Evolutionary conservation across 2,888 invertebrate genomes (phyloP), one percentile per base, ranked within the genome.

Genomic region (Steromphala cineraria): DNA sequence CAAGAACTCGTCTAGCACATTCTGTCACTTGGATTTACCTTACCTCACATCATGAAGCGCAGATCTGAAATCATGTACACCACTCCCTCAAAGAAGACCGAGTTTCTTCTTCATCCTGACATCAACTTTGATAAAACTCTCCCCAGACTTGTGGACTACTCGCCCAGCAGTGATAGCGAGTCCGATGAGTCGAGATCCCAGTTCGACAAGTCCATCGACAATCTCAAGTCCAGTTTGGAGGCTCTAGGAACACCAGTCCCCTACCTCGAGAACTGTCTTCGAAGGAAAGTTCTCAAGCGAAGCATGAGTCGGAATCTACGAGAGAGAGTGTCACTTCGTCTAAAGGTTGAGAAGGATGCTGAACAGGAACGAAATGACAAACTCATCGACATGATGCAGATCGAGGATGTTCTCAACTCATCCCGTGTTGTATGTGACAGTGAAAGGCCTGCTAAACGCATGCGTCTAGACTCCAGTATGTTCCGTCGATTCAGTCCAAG

Each of bases 11-110:
- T 56, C 56, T 56, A 56, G 56, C 56, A 56, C 56, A 21, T 56
- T 56, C 19, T 56, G 19, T 56, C 24, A 56, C 56, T 24, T 21
- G 56, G 21, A 56, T 21, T 21, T 21, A 56, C 19, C 24, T n/a
- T n/a, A 28, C 21, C 5, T 0, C 24, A 15, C 71, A 71, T 40
- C 36, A 71, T 71, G 71, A 71, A 71, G 71, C 71, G 71, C 31
- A 71, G 71, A 71, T 71, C 71, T 19, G 71, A 71, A 40, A 71
- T 71, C 3, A 71, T 71, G 71, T 71, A 71, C 71, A 71, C 71
- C 31, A 36, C 36, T 19, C 36, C 71, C 7, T 31, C 71, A 31
- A 36, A 31, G 36, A 40, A 40, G 40, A 71, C 71, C 8, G 71
- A 71, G n/a, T 71, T 71, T 71, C 71, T 71, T 17, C 28, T 71